phyloP scores from a whole-genome alignment of 2,888 invertebrate species.

The Cephus pygmeus region DNA sequence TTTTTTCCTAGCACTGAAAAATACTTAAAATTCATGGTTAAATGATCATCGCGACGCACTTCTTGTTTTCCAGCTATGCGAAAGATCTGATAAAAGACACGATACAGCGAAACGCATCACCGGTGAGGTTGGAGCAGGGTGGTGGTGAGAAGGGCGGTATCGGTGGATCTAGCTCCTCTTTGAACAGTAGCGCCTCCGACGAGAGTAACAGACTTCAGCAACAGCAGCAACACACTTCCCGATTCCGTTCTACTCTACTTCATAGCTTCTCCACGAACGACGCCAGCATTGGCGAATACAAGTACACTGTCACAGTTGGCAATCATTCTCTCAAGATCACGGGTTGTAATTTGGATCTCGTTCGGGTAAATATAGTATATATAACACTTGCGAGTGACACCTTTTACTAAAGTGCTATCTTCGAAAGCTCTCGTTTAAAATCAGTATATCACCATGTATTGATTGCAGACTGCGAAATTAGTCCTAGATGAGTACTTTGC shows the following conservation, averaged over 20 bases:
- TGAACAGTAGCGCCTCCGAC: conserved; percentile 81
- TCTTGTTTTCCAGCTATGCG: conserved; percentile 75
- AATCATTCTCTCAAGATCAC: conserved; percentile 87
- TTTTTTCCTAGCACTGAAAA: neutral
- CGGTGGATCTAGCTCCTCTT: conserved; percentile 80
- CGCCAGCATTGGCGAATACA: conserved; percentile 87
- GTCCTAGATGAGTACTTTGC: conserved; percentile 87
- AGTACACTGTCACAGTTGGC: conserved; percentile 87
- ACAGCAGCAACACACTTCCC: conserved; percentile 69
- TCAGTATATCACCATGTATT: neutral
- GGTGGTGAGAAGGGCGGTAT: conserved; percentile 70
- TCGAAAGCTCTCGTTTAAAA: neutral
- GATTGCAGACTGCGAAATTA: conserved; percentile 82
- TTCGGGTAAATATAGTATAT: conserved; percentile 73
- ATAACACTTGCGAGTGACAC: no score
- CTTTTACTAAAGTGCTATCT: neutral
- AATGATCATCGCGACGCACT: neutral
- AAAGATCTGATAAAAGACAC: conserved; percentile 95
- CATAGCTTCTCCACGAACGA: conserved; percentile 87
- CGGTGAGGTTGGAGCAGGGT: conserved; percentile 77
- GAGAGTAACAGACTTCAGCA: conserved; percentile 67
- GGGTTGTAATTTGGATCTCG: conserved; percentile 85
- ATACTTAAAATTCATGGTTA: neutral
- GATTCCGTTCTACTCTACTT: conserved; percentile 72
- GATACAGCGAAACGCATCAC: conserved; percentile 93